Conservation (phyloP, 1,140 invertebrate genomes). For the Ceratosolen solmsi region DNA sequence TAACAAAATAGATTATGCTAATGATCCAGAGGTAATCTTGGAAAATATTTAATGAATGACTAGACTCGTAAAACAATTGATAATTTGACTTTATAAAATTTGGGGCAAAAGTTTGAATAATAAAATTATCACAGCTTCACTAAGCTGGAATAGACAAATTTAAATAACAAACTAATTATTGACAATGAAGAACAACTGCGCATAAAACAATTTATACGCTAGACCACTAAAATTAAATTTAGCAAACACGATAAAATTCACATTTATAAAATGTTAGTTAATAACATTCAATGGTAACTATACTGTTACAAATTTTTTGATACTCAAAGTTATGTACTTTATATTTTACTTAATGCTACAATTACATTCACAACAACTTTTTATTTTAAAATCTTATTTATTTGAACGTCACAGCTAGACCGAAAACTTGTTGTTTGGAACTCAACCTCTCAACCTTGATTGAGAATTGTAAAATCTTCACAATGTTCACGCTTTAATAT, state of each 20-base stretch:
- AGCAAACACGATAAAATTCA: neutral
- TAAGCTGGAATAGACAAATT: too few species aligned
- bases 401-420: neutral
- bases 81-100: too few species aligned
- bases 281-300: neutral
- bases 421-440: neutral
- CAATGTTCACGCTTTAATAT: neutral
- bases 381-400: slow-evolving; percentile 1
- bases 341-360: too few species aligned
- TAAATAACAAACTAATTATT: neutral
- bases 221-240: neutral
- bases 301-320: neutral
- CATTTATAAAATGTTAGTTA: neutral
- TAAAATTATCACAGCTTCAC: too few species aligned
- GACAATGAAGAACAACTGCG: neutral
- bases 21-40: too few species aligned
- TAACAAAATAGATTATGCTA: too few species aligned
- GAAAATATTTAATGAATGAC: too few species aligned
- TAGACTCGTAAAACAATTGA: too few species aligned
- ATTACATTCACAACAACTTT: too few species aligned
- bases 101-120: too few species aligned
- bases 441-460: too few species aligned
- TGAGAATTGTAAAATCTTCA: slow-evolving; percentile 2
- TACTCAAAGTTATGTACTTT: too few species aligned
- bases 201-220: neutral